Evolutionary conservation across 2,888 invertebrate species (phyloP).

Genomic region (Cryptocheilus praepositus): DNA sequence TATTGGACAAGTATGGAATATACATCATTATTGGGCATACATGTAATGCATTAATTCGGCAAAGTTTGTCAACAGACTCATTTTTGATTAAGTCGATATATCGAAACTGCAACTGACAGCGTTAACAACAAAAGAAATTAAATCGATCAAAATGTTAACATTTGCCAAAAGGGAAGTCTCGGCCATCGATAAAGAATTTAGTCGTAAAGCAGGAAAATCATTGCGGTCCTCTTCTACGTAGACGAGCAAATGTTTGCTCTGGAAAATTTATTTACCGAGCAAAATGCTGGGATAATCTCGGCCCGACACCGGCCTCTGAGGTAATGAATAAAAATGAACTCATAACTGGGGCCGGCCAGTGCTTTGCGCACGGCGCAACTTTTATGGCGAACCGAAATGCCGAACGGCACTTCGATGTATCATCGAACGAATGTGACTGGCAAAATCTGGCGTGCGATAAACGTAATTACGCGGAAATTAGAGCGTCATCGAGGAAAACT

Average conservation of each 20-base stretch:
- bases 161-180: neutral
- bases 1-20: too few species aligned
- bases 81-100: too few species aligned
- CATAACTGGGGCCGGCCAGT: neutral
- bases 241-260: constrained; percentile 7
- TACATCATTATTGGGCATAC: too few species aligned
- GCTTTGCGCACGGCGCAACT: neutral
- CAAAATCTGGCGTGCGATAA: too few species aligned
- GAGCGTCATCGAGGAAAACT: too few species aligned
- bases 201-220: neutral
- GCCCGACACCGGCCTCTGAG: neutral
- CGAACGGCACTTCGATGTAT: constrained; percentile 7
- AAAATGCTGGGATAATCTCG: constrained; percentile 22
- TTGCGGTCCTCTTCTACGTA: neutral
- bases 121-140: too few species aligned
- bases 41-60: too few species aligned
- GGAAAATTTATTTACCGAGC: constrained; percentile 33
- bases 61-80: too few species aligned
- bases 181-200: neutral
- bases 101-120: too few species aligned
- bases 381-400: constrained; percentile 1
- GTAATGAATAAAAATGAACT: constrained; percentile 23
- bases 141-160: neutral
- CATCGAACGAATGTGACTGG: neutral
- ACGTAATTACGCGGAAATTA: too few species aligned